Conservation (phyloP, 2,888 invertebrate genomes). For the Chrysomela aeneicollis region DNA sequence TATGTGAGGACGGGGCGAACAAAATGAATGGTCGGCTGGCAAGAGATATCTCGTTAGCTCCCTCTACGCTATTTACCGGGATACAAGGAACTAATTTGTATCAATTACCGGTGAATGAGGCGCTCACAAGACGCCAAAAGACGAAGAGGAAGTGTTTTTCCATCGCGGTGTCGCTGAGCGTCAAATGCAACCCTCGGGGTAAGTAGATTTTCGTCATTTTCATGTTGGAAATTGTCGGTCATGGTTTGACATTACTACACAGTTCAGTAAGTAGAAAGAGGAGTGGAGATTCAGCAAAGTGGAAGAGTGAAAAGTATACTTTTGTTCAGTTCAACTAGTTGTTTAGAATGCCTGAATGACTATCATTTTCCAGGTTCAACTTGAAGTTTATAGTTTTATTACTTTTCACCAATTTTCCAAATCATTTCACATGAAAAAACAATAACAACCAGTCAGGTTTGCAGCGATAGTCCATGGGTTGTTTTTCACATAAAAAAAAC, state of each 20-base stretch:
- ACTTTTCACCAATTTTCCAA: no score
- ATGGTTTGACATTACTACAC: conserved; percentile 25
- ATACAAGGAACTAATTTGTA: conserved; percentile 58
- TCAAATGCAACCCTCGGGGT: background rate
- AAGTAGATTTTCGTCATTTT: background rate
- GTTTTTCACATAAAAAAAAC: no score
- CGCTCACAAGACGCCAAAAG: conserved; percentile 33
- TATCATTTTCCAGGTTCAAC: no score
- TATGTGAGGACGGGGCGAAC: conserved; percentile 46
- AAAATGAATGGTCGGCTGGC: conserved; percentile 46
- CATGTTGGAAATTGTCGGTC: no score
- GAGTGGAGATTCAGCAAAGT: no score
- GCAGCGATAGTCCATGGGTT: no score
- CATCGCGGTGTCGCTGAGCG: background rate
- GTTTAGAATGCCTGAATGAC: no score
- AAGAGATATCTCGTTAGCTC: conserved; percentile 55
- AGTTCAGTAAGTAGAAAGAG: no score
- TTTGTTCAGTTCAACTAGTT: no score
- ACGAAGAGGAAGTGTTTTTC: conserved; percentile 15
- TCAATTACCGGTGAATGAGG: conserved; percentile 53
- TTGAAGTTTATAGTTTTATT: no score
- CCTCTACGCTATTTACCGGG: conserved; percentile 55
- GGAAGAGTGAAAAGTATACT: conserved; percentile 37
- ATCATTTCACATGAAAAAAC: no score
- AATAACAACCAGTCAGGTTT: no score